phyloP scores from a whole-genome alignment of 2,797 vertebrate species.

The Antennarius maculatus region DNA sequence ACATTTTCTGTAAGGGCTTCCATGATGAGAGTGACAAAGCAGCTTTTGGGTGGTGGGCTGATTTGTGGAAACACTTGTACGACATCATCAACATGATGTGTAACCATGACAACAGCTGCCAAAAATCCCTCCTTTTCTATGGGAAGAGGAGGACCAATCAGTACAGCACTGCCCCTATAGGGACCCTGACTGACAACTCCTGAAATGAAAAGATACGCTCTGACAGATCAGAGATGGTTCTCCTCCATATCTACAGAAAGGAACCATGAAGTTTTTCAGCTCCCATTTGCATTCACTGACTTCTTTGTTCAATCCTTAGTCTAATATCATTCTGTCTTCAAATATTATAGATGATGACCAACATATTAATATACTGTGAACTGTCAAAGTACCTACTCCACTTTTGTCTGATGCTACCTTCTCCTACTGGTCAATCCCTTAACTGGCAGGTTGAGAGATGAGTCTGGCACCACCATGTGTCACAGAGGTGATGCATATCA shows the following conservation, averaged over 20 bases:
- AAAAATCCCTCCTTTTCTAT: constrained; percentile 42
- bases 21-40: constrained; percentile 22
- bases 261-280: background rate
- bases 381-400: background rate
- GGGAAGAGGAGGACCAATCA: constrained; percentile 45
- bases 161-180: constrained; percentile 30
- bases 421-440: constrained; percentile 1
- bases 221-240: constrained; percentile 7
- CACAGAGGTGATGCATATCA: constrained; percentile 22
- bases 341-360: background rate
- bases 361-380: background rate
- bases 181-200: constrained; percentile 44
- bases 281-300: background rate
- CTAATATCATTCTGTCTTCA: background rate
- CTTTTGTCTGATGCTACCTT: constrained; percentile 7
- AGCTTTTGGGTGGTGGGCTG: constrained; percentile 37
- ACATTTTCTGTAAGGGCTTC: constrained; percentile 18
- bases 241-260: background rate
- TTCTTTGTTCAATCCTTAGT: background rate
- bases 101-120: constrained; percentile 72
- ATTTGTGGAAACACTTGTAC: constrained; percentile 41
- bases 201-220: constrained; percentile 19
- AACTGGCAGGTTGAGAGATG: constrained; percentile 22
- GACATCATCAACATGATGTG: constrained; percentile 52
- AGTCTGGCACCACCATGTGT: constrained; percentile 29